Evolutionary conservation across 2,797 vertebrate species (phyloP), one percentile per base, ranked within the genome.

Genomic region (Heterohyrax brucei): DNA sequence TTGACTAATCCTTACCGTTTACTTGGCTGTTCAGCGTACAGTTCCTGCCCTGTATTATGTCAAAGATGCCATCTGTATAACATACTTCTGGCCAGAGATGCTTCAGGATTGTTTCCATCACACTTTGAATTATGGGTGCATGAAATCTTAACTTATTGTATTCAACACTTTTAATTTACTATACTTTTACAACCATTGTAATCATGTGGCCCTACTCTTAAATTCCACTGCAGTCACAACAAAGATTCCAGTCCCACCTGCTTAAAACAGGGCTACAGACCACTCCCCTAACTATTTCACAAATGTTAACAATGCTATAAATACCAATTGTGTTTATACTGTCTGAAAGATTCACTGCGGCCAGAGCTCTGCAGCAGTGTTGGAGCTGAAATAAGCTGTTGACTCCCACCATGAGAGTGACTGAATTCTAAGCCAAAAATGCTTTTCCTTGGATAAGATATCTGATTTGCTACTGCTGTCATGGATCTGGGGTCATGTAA

Each of bases 231-330:
- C 87, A 98, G 96, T 96, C 96, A 97, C 96, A 97, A 97, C 96
- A 98, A 97, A 97, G 95, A 87, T 86, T 89, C 88, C 50, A 70
- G 91, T 93, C 75, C 96, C 96, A 98, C 97, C 98, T 98, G 98
- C 95, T 96, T 95, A 97, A 98, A 98, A 94, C 95, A 97, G 96
- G 96, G 94, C 87, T 82, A 73, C 64, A 79, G 88, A 95, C 97
- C 66, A 1, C 96, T 98, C 98, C 78, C 95, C 94, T 95, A 98
- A 98, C 97, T 98, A 98, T 98, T 98, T 98, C 98, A 95, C 96
- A 98, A 98, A 98, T 98, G 98, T 98, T 98, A 98, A 98, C 98
- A 97, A 97, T 94, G 98, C 98, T 98, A 98, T 98, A 98, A 98
- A 98, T 98, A 99, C 97, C 97, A 96, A 98, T 97, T 0, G 70